phyloP scores from a whole-genome alignment of 2,888 invertebrate species.

The Noctua fimbriata region DNA sequence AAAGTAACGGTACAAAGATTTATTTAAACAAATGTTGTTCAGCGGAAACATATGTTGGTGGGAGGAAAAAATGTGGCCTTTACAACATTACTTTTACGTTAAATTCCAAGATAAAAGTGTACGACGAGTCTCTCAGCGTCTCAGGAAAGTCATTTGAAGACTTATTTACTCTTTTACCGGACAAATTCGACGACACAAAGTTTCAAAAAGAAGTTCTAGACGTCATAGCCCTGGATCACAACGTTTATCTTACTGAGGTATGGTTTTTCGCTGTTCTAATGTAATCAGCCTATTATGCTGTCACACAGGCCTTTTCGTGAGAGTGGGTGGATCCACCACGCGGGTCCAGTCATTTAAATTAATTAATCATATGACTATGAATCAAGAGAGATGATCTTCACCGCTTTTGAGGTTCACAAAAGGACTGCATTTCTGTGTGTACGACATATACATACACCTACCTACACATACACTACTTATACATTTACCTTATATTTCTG shows the following conservation, averaged over 20 bases:
- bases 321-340: not conserved
- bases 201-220: not conserved
- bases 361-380: no score
- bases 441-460: no score
- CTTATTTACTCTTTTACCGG: conserved; percentile 27
- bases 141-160: conserved; percentile 23
- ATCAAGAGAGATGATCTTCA: no score
- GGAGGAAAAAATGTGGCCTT: not conserved
- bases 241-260: conserved; percentile 43
- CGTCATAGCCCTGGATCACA: not conserved
- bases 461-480: no score
- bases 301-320: not conserved
- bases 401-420: no score
- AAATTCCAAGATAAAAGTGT: conserved; percentile 21
- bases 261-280: not conserved
- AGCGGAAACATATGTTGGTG: not conserved
- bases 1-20: not conserved
- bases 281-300: not conserved
- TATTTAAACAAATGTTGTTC: conserved; percentile 31
- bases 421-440: no score
- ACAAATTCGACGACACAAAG: not conserved
- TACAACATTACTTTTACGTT: not conserved
- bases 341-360: no score
- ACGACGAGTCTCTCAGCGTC: not conserved
- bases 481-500: no score